These are phyloP conservation scores for Carlito syrichta DNA, from an alignment of 2,113 vertebrate species.

Conservation along the genomic window DNA sequence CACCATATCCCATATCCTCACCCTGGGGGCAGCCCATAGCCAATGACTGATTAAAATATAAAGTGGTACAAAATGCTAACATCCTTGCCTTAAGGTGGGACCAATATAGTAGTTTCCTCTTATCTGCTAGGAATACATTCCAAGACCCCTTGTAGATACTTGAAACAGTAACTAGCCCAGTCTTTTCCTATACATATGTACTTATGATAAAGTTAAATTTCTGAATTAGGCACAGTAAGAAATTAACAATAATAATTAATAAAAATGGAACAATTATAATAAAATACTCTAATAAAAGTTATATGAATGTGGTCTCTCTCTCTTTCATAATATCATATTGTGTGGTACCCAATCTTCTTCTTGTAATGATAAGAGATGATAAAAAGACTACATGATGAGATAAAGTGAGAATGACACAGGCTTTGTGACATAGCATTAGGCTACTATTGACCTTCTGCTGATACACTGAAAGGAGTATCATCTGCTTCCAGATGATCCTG, in stretches of 20 bases:
- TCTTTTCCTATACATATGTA: neutral
- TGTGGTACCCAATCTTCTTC: neutral
- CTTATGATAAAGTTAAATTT: neutral
- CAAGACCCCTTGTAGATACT: neutral
- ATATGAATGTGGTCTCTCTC: neutral
- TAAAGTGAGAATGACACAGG: neutral
- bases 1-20: neutral
- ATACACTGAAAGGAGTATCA: neutral
- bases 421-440: neutral
- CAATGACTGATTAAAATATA: neutral
- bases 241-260: neutral
- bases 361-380: neutral
- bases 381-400: neutral
- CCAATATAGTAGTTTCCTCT: neutral
- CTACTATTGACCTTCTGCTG: neutral
- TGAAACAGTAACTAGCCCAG: neutral
- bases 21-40: neutral
- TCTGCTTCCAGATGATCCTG: neutral
- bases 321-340: neutral
- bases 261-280: neutral
- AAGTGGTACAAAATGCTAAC: neutral
- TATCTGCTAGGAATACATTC: neutral
- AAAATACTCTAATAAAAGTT: neutral
- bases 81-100: neutral
- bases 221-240: neutral